Evolutionary conservation across 1,140 invertebrate species (phyloP), one percentile per base, ranked within the genome.

Genomic region (Alviniconcha marisindica): DNA sequence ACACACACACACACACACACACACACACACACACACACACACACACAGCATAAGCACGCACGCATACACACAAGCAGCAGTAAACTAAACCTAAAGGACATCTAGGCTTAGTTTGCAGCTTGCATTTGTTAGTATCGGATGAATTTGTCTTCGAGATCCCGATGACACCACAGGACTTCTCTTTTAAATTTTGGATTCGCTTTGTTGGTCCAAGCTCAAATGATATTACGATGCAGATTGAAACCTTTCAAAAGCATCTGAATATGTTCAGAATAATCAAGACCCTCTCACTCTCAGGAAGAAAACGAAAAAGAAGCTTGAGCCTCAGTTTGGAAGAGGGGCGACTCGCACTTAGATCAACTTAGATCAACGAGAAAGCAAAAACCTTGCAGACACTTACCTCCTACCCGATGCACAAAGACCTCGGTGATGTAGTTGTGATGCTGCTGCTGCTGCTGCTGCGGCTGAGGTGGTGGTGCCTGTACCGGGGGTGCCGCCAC

Each of bases 401-500:
- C 87, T 84, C 87, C 87, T 31, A 88, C 86, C 54, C 90, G 81
- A 51, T 91, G 90, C 36, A 91, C 90, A 71, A 89, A 90, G 40
- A 91, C 90, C 82, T 91, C 90, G 21, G 90, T 91, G 79, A 91
- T 89, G 87, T 91, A 91, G 82, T 91, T 90, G 36, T 89, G 86
- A 56, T 90, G 87, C 60, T 85, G 83, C 82, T 88, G 69, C 81
- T 84, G 71, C 76, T 60, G 28, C 51, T 78, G 79, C 85, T 84
- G 84, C 24, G 71, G 81, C 73, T 83, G 73, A 60, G 80, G 73
- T 60, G 63, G 84, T 7, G 63, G 81, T 10, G 48, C 81, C 31
- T 33, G 76, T 10, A 51, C 14, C n/a, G 40, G 33, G 28, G 77
- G 77, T 38, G 76, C 82, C 38, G 84, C 84, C 77, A 82, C 82